Percentiles rank a stretch among this genome's conserved stretches.
phyloP scores from a whole-genome alignment of 1,140 invertebrate genomes.

The Platyscapa corneri region DNA sequence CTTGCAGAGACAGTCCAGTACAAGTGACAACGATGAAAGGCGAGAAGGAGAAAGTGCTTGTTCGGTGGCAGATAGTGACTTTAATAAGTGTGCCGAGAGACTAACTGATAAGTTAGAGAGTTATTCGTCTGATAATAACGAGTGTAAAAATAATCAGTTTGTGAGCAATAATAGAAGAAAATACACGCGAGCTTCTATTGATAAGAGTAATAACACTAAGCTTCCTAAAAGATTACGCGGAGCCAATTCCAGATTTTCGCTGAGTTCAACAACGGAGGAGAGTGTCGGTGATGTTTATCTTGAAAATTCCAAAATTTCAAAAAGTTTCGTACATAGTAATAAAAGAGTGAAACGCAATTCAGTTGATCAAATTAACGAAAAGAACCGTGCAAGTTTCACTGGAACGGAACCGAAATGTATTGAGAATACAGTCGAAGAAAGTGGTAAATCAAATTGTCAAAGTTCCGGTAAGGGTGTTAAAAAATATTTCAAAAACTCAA shows the following conservation, averaged over 20 bases:
- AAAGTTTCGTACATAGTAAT: slow-evolving; percentile 34
- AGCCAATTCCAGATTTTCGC: slow-evolving; percentile 25
- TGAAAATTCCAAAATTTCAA: slow-evolving; percentile 41
- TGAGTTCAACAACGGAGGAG: not conserved
- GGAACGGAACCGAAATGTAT: slow-evolving; percentile 8
- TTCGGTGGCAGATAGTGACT: not conserved
- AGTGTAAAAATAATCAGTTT: slow-evolving; percentile 38
- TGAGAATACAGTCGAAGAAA: not conserved
- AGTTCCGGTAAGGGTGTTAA: not conserved
- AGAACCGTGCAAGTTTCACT: not conserved
- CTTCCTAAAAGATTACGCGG: slow-evolving; percentile 38
- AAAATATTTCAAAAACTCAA: slow-evolving; percentile 33
- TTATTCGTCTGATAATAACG: slow-evolving; percentile 21
- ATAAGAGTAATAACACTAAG: slow-evolving; percentile 47
- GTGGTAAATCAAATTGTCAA: not conserved
- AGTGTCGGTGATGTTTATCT: slow-evolving; percentile 9
- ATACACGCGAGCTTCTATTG: slow-evolving; percentile 12
- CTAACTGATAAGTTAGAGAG: slow-evolving; percentile 34
- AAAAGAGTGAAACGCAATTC: slow-evolving; percentile 28
- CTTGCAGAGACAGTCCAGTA: not conserved
- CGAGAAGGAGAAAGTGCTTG: not conserved
- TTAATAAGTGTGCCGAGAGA: slow-evolving; percentile 35
- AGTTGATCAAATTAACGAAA: slow-evolving; percentile 33
- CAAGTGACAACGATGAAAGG: not conserved
- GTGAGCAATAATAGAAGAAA: slow-evolving; percentile 22